Evolutionary conservation across 2,888 invertebrate species (phyloP).

Genomic region (Lepidocyrtoides sp.): DNA sequence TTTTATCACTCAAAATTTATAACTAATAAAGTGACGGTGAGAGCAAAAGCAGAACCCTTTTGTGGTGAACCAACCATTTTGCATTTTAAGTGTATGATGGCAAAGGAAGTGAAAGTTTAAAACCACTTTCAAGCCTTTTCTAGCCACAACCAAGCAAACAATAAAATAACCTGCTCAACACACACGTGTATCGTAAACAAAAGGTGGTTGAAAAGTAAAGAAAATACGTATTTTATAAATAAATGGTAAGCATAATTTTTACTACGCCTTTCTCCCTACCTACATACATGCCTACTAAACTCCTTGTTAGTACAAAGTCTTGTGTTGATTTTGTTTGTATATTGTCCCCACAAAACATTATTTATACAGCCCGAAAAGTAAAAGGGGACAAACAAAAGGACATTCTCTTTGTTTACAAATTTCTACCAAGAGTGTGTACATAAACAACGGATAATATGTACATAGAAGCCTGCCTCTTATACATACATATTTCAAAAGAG

Average conservation of each 20-base stretch:
- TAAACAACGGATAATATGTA: neutral
- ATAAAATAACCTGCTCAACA: neutral
- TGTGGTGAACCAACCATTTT: neutral
- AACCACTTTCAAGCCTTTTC: neutral
- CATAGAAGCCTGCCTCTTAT: neutral
- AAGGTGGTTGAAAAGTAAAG: neutral
- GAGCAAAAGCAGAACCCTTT: no score
- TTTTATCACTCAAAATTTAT: no score
- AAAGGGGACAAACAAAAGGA: neutral
- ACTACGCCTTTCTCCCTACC: neutral
- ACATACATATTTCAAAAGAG: neutral
- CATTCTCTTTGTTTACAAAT: slow-evolving; percentile 12
- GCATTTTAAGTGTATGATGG: neutral
- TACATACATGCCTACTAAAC: no score
- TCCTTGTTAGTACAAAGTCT: neutral
- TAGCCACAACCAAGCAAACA: slow-evolving; percentile 15
- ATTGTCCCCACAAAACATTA: slow-evolving; percentile 38
- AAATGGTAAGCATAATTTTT: neutral
- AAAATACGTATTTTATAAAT: neutral
- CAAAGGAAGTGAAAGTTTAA: neutral
- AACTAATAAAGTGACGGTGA: no score
- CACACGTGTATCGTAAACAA: slow-evolving; percentile 12
- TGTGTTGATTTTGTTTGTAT: neutral
- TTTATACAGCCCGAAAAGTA: neutral
- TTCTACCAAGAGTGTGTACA: neutral